These are phyloP conservation scores for Zaprionus tsacasi DNA, from an alignment of 1,140 invertebrate species.

Conservation along the genomic window DNA sequence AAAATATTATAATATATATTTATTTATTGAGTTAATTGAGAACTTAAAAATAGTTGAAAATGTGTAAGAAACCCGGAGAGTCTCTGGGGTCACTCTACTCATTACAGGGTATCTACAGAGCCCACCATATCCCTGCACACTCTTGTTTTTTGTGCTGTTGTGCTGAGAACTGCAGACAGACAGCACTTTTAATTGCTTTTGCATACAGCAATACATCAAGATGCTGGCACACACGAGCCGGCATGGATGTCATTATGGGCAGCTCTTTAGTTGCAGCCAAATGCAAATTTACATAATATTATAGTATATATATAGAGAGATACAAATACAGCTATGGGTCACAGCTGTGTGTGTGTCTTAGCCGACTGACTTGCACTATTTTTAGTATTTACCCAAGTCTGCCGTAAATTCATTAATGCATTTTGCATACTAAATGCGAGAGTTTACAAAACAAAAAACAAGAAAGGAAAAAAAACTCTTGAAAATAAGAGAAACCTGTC, in stretches of 20 bases:
- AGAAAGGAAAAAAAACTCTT: not conserved
- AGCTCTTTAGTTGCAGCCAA: slow-evolving; percentile 72
- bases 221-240: slow-evolving; percentile 63
- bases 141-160: slow-evolving; percentile 18
- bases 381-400: slow-evolving; percentile 70
- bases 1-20: too few species aligned
- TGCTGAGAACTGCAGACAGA: slow-evolving; percentile 62
- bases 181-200: slow-evolving; percentile 83
- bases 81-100: not conserved
- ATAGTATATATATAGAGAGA: slow-evolving; percentile 40
- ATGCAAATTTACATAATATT: slow-evolving; percentile 75
- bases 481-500: slow-evolving; percentile 41
- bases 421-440: slow-evolving; percentile 51
- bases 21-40: too few species aligned
- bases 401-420: slow-evolving; percentile 59
- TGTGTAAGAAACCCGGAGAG: not conserved
- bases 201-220: slow-evolving; percentile 80
- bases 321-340: not conserved
- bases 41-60: not conserved
- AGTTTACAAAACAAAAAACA: slow-evolving; percentile 10
- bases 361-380: slow-evolving; percentile 79
- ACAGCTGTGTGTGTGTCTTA: slow-evolving; percentile 15
- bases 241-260: slow-evolving; percentile 70
- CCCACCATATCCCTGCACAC: not conserved
- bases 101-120: slow-evolving; percentile 14